A percentile compares a stretch with the other conserved stretches of the same genome.
These are phyloP conservation scores for Paramacrobiotus metropolitanus DNA, from an alignment of 1,140 invertebrate species.

Conservation along the genomic window DNA sequence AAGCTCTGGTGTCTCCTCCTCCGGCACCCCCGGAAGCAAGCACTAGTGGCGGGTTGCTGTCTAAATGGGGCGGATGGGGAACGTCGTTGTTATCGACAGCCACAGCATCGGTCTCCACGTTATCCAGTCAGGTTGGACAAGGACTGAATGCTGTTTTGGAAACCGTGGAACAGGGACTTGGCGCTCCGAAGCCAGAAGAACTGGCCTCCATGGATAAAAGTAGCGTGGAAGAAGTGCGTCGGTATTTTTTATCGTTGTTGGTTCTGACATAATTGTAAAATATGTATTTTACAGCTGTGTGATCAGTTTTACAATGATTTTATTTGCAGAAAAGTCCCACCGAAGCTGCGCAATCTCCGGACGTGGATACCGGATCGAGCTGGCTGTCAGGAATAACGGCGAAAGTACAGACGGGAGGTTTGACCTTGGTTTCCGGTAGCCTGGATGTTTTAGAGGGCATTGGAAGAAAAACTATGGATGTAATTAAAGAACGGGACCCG, in stretches of 20 bases:
- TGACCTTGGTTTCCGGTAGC: not conserved
- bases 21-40: too few species aligned
- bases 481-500: not conserved
- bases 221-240: too few species aligned
- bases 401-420: not conserved
- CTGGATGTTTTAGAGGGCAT: not conserved
- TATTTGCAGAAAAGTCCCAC: too few species aligned
- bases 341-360: too few species aligned
- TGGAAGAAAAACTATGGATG: not conserved
- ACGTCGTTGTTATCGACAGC: not conserved
- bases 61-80: not conserved
- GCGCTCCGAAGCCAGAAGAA: not conserved
- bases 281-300: too few species aligned
- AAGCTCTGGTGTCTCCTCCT: too few species aligned
- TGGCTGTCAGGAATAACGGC: not conserved
- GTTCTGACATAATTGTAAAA: too few species aligned
- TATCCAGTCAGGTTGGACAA: not conserved
- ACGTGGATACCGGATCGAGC: too few species aligned
- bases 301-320: too few species aligned
- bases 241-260: too few species aligned
- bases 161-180: not conserved
- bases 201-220: not conserved
- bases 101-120: not conserved
- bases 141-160: not conserved
- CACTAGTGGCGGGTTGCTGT: too few species aligned